Evolutionary conservation across 2,113 vertebrate species (phyloP).

Genomic region (Gobius niger): DNA sequence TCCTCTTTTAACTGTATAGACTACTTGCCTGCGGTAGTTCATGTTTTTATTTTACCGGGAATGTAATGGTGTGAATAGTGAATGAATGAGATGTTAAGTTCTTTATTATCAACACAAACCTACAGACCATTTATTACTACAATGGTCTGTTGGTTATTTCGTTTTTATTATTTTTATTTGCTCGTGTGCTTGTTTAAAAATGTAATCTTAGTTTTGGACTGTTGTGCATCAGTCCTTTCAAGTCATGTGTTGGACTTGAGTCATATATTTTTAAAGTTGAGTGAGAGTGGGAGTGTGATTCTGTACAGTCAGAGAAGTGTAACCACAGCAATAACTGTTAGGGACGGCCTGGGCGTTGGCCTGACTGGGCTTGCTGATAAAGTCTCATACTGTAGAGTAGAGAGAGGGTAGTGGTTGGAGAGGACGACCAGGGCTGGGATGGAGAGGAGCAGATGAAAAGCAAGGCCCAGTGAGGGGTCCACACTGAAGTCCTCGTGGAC

Average conservation of each 20-base stretch:
- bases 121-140: too few relatives aligned
- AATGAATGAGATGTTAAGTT: too few relatives aligned
- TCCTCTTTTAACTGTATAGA: too few relatives aligned
- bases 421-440: background rate
- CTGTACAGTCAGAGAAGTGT: conserved; percentile 42
- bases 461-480: background rate
- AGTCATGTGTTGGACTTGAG: background rate
- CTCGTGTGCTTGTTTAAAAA: background rate
- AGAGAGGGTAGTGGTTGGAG: conserved; percentile 5
- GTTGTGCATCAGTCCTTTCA: background rate
- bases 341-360: conserved; percentile 58
- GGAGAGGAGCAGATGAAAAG: conserved; percentile 12
- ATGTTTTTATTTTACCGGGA: too few relatives aligned
- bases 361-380: conserved; percentile 63
- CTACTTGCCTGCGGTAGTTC: too few relatives aligned
- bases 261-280: background rate
- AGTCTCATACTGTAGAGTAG: conserved; percentile 28
- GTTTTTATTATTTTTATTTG: too few relatives aligned
- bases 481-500: conserved; percentile 23
- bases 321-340: conserved; percentile 47
- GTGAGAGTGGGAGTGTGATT: background rate
- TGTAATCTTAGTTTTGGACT: too few relatives aligned
- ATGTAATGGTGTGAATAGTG: too few relatives aligned
- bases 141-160: too few relatives aligned
- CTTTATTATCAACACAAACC: too few relatives aligned